Base-by-base conservation (phyloP, 2,113 vertebrate species). In the Clupea harengus region DNA sequence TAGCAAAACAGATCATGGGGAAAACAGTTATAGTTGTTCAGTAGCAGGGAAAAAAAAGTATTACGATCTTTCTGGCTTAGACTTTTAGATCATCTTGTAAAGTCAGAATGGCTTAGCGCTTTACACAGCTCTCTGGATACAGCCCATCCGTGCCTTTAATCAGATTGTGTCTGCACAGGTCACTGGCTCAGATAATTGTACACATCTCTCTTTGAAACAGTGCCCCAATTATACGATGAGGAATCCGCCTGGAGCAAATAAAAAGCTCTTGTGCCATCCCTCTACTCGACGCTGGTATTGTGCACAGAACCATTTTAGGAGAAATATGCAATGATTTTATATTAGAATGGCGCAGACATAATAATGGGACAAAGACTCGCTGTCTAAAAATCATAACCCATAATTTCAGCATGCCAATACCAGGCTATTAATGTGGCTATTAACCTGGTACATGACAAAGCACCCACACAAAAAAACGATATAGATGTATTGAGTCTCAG, bases 131-230 rank as follows among this genome's bases (percentile, higher is more conserved):
- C 45, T 81, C 75, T 84, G 52, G 72, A n/a, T 64, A 72, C 52
- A 88, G 80, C 44, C 2, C 78, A 32, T 85, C 52, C 83, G 88
- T 82, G 85, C 91, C 57, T 86, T 88, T 11, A 88, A 86, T 90
- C 85, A 81, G 57, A 89, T 84, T 89, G 89, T 91, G 87, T 78
- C 78, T 89, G 67, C 90, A 91, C 89, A 93, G 82, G 86, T 90
- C 90, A 93, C 83, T 88, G 91, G 78, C 83, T 93, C 89, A 91
- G 88, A 91, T 91, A 89, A 94, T 92, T 93, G 88, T 87, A 89
- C 89, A 89, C 88, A 81, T 88, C 87, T 90, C 83, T 91, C 60
- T 89, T 80, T 86, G 52, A 87, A 83, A 82, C 67, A 82, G 25
- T 78, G 81, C 86, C 82, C 45, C 64, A 82, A 87, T 88, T 89